A percentile compares a stretch with the other conserved stretches of the same genome.
Evolutionary conservation across 2,113 vertebrate species (phyloP).

Genomic region (Mormyrus lacerda): DNA sequence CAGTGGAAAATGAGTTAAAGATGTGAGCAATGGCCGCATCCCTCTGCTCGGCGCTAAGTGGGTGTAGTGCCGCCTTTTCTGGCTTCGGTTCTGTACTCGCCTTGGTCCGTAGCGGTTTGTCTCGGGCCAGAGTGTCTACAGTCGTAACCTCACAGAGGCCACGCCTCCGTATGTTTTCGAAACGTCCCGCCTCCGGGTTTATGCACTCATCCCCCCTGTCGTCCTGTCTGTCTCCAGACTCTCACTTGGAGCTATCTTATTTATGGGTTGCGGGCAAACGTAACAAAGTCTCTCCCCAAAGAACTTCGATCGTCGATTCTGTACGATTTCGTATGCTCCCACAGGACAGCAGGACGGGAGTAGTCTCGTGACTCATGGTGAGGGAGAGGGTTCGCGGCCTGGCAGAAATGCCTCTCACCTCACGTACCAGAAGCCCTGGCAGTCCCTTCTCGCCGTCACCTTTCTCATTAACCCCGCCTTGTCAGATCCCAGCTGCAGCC

Average conservation of each 20-base stretch:
- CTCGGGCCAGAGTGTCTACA: not conserved
- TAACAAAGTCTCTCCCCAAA: not conserved
- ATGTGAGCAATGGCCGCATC: not conserved
- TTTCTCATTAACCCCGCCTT: not conserved
- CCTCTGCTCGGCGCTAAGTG: not conserved
- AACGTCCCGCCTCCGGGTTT: not conserved
- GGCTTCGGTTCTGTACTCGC: not conserved
- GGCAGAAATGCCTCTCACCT: not conserved
- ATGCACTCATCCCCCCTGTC: not conserved
- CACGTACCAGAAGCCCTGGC: not conserved
- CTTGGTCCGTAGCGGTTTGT: not conserved
- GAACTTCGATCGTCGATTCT: not conserved
- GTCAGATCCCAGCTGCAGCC: not conserved
- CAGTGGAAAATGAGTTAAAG: not conserved
- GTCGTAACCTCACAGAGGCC: not conserved
- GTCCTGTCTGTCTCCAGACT: not conserved
- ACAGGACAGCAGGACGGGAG: not conserved
- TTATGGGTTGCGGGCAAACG: not conserved
- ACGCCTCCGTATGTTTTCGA: not conserved
- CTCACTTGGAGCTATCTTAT: not conserved
- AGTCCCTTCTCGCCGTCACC: not conserved
- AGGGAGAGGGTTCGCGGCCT: not conserved
- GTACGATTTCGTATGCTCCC: constrained; percentile 10
- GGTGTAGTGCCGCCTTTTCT: not conserved
- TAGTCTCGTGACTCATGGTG: not conserved